Conservation (phyloP, 1,140 invertebrate species). For the Hyles euphorbiae region DNA sequence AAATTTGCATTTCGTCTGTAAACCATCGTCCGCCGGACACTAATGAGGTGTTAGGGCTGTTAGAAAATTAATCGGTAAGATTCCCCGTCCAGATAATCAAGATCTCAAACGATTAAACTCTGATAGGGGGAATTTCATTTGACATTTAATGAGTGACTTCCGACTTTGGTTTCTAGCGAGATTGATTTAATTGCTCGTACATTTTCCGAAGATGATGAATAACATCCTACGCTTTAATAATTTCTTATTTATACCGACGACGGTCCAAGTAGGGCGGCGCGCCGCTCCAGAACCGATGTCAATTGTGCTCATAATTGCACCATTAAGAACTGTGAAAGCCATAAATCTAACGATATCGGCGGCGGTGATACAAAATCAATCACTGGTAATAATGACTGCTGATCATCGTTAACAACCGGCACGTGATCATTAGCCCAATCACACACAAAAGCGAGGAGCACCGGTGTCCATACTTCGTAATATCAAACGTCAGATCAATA, state of each 20-base stretch:
- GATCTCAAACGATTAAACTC: constrained; percentile 49
- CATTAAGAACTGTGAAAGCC: constrained; percentile 60
- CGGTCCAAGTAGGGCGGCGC: constrained; percentile 10
- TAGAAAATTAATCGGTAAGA: constrained; percentile 64
- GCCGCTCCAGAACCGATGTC: constrained; percentile 32
- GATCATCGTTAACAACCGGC: constrained; percentile 65
- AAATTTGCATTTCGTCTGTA: constrained; percentile 68
- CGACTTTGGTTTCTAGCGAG: constrained; percentile 29
- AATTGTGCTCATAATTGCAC: constrained; percentile 58
- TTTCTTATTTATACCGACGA: constrained; percentile 15
- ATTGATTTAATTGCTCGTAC: constrained; percentile 21
- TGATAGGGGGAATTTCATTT: constrained; percentile 34
- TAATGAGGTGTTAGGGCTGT: constrained; percentile 71
- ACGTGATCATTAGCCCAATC: constrained; percentile 67
- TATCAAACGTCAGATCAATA: constrained; percentile 61
- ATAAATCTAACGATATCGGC: constrained; percentile 57
- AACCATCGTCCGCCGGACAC: constrained; percentile 49
- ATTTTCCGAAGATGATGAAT: constrained; percentile 26
- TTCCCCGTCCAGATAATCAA: constrained; percentile 48
- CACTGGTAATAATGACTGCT: constrained; percentile 51
- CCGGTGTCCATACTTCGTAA: constrained; percentile 28
- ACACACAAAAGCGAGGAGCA: constrained; percentile 46
- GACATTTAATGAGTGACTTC: constrained; percentile 50
- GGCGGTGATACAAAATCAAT: constrained; percentile 51
- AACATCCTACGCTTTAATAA: constrained; percentile 17